Evolutionary conservation across 2,113 vertebrate species (phyloP).

Genomic region (Ranitomeya variabilis): DNA sequence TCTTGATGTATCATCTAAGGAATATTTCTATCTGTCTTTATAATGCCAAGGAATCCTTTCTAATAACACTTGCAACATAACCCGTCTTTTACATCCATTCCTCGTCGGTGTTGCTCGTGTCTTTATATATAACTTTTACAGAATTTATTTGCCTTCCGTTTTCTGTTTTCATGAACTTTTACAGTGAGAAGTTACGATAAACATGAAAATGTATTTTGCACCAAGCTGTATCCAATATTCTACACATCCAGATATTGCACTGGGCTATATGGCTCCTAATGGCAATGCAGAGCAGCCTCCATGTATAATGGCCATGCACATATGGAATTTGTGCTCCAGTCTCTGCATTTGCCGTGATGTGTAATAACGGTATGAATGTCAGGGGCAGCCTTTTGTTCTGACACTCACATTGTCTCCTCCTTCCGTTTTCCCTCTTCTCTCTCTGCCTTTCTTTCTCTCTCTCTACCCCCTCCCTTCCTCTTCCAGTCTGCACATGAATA

Average conservation of each 20-base stretch:
- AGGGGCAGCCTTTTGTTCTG: slow-evolving; percentile 98
- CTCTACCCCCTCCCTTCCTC: slow-evolving; percentile 58
- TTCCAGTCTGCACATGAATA: slow-evolving; percentile 91
- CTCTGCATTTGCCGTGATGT: slow-evolving; percentile 88
- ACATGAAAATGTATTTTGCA: neutral
- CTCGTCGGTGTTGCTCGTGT: neutral
- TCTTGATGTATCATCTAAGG: too few species aligned
- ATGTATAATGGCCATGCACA: neutral
- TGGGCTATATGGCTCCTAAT: too few species aligned
- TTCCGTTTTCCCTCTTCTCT: neutral
- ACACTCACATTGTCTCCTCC: slow-evolving; percentile 92
- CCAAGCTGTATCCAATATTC: too few species aligned
- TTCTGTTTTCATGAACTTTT: neutral
- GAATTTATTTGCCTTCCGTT: neutral
- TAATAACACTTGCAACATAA: too few species aligned
- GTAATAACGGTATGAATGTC: slow-evolving; percentile 84
- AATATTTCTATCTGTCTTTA: too few species aligned
- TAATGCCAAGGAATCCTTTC: too few species aligned
- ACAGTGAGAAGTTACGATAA: neutral
- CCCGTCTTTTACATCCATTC: neutral
- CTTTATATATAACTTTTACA: neutral
- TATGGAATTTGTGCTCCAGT: neutral
- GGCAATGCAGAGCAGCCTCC: neutral
- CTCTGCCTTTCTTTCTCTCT: slow-evolving; percentile 13
- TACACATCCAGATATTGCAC: too few species aligned